Percentiles rank a stretch among this genome's conserved stretches.
phyloP scores from a whole-genome alignment of 2,797 vertebrate genomes.

The Dendrocincla fuliginosa region DNA sequence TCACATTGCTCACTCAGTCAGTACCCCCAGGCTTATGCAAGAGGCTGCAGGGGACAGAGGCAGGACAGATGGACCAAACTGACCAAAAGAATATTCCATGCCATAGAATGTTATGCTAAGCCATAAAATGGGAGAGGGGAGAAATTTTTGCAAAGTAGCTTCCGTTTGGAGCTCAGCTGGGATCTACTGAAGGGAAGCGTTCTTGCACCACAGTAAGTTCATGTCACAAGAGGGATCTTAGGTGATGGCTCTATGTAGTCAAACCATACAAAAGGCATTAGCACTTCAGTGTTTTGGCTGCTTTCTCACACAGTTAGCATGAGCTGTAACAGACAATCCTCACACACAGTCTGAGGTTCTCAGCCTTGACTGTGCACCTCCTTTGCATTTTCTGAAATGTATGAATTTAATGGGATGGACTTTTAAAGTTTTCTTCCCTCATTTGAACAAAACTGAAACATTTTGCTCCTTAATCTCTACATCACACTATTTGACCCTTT shows the following conservation, averaged over 20 bases:
- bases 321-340: background rate
- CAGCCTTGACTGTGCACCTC: background rate
- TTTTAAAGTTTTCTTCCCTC: background rate
- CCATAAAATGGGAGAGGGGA: background rate
- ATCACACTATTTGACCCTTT: background rate
- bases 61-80: background rate
- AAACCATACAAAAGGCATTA: background rate
- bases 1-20: fast-evolving
- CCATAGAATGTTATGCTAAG: fast-evolving
- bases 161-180: background rate
- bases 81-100: background rate
- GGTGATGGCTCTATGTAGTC: background rate
- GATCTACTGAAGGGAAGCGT: too few species aligned
- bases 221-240: background rate
- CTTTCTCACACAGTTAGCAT: background rate
- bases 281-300: background rate
- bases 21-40: background rate
- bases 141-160: background rate
- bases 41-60: background rate
- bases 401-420: background rate
- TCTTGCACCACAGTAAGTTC: background rate
- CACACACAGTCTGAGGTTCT: background rate
- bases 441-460: background rate
- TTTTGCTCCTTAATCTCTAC: background rate
- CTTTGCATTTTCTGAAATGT: background rate